These are phyloP conservation scores for Grus americana DNA, from an alignment of 2,113 vertebrate species.

Conservation along the genomic window DNA sequence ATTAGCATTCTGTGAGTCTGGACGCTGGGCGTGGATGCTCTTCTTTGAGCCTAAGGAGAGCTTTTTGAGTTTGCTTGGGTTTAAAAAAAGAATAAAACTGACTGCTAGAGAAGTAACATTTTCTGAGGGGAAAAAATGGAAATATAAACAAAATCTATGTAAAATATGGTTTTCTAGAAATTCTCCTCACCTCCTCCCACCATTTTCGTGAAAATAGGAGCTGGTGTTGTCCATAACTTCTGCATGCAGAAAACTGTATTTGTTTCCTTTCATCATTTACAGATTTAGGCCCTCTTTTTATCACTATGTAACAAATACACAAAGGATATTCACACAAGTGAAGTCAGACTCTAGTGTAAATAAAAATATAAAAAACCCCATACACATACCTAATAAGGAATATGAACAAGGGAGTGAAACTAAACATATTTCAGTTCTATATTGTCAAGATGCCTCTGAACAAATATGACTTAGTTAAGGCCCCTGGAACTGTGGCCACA, in stretches of 20 bases:
- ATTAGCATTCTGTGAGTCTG: background rate
- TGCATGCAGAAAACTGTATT: background rate
- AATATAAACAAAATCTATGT: background rate
- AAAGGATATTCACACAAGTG: background rate
- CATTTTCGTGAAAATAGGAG: background rate
- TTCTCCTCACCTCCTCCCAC: background rate
- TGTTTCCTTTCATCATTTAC: background rate
- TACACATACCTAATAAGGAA: background rate
- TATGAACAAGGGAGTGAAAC: background rate
- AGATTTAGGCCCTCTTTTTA: background rate
- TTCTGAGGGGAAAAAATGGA: background rate
- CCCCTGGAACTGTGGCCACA: background rate
- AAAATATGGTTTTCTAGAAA: background rate
- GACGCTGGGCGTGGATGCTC: accelerated
- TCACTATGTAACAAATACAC: accelerated
- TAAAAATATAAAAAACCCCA: background rate
- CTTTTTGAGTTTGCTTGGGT: background rate
- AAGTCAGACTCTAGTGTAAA: background rate
- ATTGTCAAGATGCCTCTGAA: background rate
- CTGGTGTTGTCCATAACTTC: background rate
- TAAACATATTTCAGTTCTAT: background rate
- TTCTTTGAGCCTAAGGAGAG: background rate
- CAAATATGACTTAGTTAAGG: background rate
- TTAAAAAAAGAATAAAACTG: background rate
- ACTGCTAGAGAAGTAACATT: background rate